Percentiles rank a stretch among this genome's conserved stretches.
Evolutionary conservation across 2,888 invertebrate species (phyloP).

Genomic region (Trichogramma dendrolimi): DNA sequence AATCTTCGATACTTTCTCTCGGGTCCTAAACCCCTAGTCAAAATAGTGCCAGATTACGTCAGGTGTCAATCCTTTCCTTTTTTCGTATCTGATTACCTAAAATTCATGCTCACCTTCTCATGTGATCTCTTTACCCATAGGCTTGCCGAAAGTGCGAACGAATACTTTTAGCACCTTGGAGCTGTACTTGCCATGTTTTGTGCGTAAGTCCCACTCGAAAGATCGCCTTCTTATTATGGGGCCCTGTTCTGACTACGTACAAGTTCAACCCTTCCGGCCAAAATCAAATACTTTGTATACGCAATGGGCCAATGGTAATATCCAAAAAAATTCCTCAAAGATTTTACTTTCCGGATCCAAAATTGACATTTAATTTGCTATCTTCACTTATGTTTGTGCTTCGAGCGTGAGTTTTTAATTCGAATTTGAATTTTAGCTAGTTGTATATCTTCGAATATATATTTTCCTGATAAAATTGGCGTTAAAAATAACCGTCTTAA

Average conservation of each 20-base stretch:
- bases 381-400: slow-evolving; percentile 49
- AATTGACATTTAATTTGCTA: slow-evolving; percentile 47
- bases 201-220: not conserved
- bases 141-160: not conserved
- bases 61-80: slow-evolving; percentile 38
- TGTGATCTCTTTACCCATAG: not conserved
- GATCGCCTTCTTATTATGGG: slow-evolving; percentile 28
- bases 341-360: slow-evolving; percentile 38
- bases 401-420: slow-evolving; percentile 33
- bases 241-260: slow-evolving; percentile 33
- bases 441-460: no score
- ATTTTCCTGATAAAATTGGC: no score
- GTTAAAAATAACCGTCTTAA: no score
- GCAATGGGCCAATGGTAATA: not conserved
- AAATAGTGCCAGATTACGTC: slow-evolving; percentile 42
- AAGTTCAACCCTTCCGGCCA: slow-evolving; percentile 41
- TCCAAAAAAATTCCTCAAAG: slow-evolving; percentile 22
- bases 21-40: slow-evolving; percentile 31
- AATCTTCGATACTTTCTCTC: slow-evolving; percentile 24
- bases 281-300: slow-evolving; percentile 13
- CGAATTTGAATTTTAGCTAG: no score
- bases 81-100: slow-evolving; percentile 25
- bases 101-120: not conserved
- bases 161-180: slow-evolving; percentile 2
- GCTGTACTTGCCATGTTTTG: no score